Base-by-base conservation (phyloP, 2,888 invertebrate species). In the Hoplodrina ambigua region DNA sequence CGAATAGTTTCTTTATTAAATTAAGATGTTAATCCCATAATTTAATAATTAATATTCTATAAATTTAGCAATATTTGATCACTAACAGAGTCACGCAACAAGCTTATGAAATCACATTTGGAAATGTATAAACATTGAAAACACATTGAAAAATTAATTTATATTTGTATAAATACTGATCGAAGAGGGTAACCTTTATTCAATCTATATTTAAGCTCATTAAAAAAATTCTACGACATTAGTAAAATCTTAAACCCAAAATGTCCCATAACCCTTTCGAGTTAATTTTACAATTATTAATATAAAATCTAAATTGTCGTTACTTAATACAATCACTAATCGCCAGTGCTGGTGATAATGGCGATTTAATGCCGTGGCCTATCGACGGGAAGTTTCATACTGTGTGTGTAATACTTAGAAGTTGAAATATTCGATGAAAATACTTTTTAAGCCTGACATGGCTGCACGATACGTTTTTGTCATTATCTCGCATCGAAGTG, bases 221-320 rank as follows among this genome's bases (percentile, higher is more conserved):
- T 55, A 20, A 25, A 41, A 17, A n/a, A 6, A 30, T 0, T 30
- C 2, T 53, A 49, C 13, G 33, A 13, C 8, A 50, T 5, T 46
- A 15, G 11, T 15, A 17, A 0, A 17, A 46, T 46, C 4, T 41
- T 41, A 6, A 30, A 68, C 78, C 77, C 79, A 81, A 83, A 84
- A 86, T 86, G 86, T 83, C 84, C 79, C 77, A 10, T 53, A n/a
- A 59, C 79, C 82, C 75, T 72, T 71, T 69, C 64, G 78, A 85
- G 84, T 85, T 85, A 86, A 85, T 84, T 84, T 84, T 86, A 88
- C 83, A 86, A 86, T 62, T 84, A 86, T 62, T 84, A 85, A 87
- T 86, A 87, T 85, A 86, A 88, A 85, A 85, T 88, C 81, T 84
- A 84, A 70, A 50, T 83, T 80, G 71, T 80, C 72, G 73, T 83